phyloP scores from a whole-genome alignment of 2,113 vertebrate genomes.

The Uria aalge region DNA sequence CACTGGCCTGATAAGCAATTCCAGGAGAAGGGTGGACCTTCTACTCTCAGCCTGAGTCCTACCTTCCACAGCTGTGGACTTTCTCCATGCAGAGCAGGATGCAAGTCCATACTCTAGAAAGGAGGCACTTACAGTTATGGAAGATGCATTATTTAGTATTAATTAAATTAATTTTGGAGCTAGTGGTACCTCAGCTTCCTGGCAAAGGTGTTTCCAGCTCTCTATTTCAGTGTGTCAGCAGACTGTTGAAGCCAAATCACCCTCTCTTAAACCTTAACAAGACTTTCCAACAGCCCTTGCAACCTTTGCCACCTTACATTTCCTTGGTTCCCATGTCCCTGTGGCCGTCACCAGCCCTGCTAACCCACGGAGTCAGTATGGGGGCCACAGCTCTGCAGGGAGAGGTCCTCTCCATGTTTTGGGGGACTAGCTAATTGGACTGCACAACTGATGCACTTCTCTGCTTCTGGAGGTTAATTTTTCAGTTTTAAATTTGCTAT shows the following conservation, averaged over 20 bases:
- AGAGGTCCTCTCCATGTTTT: fast-evolving
- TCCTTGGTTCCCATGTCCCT: not conserved
- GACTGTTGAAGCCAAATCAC: not conserved
- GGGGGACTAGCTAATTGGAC: not conserved
- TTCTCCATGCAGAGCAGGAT: not conserved
- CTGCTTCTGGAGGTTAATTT: not conserved
- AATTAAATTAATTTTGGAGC: not conserved
- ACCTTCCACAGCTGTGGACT: not conserved
- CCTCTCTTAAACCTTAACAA: not conserved
- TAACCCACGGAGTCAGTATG: fast-evolving
- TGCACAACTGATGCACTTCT: not conserved
- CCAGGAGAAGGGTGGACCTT: not conserved
- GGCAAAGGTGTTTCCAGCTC: not conserved
- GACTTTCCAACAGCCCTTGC: not conserved
- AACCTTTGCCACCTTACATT: not conserved
- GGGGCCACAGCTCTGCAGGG: not conserved
- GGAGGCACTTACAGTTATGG: not conserved
- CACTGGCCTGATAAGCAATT: not conserved
- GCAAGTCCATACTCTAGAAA: not conserved
- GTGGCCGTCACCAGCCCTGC: not conserved
- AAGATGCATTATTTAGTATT: not conserved
- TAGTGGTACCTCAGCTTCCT: not conserved
- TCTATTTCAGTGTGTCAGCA: not conserved
- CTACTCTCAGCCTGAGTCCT: not conserved
- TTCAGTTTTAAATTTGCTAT: not conserved